These are phyloP conservation scores for Mesodorylaimus sp. DNA, from an alignment of 2,888 invertebrate species.

Conservation along the genomic window DNA sequence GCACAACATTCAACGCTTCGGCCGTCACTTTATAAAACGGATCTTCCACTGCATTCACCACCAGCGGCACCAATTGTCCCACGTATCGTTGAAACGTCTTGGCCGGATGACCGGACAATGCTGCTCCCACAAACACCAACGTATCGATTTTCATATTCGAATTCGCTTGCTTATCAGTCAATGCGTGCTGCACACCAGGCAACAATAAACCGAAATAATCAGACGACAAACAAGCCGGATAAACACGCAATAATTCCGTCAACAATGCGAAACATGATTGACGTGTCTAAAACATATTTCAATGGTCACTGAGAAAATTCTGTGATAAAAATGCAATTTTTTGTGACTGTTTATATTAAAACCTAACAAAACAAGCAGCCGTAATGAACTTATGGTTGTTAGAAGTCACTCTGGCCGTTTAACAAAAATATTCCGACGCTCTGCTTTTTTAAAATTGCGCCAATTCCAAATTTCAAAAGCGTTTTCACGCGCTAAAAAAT, in stretches of 20 bases:
- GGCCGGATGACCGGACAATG: conserved; percentile 53
- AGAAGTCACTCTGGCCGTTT: no score
- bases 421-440: no score
- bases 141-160: conserved; percentile 53
- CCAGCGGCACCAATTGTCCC: conserved; percentile 38
- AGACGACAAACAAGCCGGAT: conserved; percentile 62
- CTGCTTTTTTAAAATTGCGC: no score
- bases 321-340: not conserved
- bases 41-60: conserved; percentile 74
- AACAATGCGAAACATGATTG: conserved; percentile 77
- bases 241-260: conserved; percentile 66
- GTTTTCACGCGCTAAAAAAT: no score
- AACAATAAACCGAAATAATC: conserved; percentile 64
- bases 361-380: not conserved
- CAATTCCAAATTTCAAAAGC: no score
- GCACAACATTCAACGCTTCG: conserved; percentile 75
- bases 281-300: conserved; percentile 65
- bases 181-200: conserved; percentile 60
- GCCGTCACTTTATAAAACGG: conserved; percentile 96
- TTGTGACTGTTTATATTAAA: not conserved
- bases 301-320: conserved; percentile 26
- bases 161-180: conserved; percentile 15
- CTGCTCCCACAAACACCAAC: conserved; percentile 66
- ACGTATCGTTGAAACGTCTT: conserved; percentile 50
- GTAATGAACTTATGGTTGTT: not conserved